Evolutionary conservation across 2,797 vertebrate genomes (phyloP).

Genomic region (Lithobates sylvaticus): DNA sequence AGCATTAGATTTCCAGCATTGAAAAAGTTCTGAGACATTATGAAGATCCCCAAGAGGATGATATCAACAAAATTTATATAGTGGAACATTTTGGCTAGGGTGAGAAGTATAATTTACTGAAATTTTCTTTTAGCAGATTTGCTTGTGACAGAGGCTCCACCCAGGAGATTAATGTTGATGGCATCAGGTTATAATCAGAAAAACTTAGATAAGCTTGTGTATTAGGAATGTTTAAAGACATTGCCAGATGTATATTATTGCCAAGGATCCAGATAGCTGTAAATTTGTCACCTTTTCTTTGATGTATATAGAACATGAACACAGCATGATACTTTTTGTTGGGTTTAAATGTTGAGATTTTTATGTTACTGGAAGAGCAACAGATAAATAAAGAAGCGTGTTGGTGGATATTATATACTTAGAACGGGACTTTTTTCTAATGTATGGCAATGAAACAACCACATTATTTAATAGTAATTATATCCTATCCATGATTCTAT

Average conservation of each 20-base stretch:
- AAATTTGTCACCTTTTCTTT: conserved; percentile 33
- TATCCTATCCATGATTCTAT: not conserved
- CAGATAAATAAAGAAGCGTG: not conserved
- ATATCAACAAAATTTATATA: conserved; percentile 34
- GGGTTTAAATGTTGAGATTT: not conserved
- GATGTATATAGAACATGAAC: not conserved
- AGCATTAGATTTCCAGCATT: conserved; percentile 3
- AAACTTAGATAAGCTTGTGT: conserved; percentile 32
- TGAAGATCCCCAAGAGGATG: not conserved
- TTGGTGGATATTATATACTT: not conserved
- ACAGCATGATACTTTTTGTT: not conserved
- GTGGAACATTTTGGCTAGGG: not conserved
- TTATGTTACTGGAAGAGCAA: not conserved
- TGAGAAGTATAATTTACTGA: conserved; percentile 25
- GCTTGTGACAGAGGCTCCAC: conserved; percentile 28
- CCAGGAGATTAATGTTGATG: conserved; percentile 29
- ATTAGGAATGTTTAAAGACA: conserved; percentile 21
- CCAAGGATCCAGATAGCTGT: conserved; percentile 29
- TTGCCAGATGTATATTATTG: conserved; percentile 32
- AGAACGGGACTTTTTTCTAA: too few relatives aligned
- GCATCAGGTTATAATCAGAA: not conserved
- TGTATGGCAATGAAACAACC: not conserved
- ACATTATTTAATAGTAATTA: not conserved
- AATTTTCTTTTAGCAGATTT: conserved; percentile 20
- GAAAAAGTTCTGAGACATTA: conserved; percentile 14